phyloP scores from a whole-genome alignment of 2,797 vertebrate genomes.

The Halcyon badia region DNA sequence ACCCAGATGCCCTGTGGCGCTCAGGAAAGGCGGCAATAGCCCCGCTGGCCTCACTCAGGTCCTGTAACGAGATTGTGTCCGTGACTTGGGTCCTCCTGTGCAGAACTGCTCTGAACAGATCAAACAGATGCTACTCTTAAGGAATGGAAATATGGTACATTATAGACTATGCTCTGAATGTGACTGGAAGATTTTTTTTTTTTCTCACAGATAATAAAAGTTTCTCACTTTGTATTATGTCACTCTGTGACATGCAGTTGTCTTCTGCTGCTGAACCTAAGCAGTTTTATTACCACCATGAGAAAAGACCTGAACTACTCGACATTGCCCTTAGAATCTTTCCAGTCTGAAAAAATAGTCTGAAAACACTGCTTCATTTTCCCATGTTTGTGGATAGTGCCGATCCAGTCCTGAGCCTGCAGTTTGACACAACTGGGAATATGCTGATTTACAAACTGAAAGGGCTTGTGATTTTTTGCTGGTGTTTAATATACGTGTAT shows the following conservation, averaged over 20 bases:
- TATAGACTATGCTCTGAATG: slow-evolving; percentile 39
- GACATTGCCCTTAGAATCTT: not conserved
- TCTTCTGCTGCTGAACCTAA: slow-evolving; percentile 43
- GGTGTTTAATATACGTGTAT: not conserved
- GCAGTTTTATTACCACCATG: not conserved
- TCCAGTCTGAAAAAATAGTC: not conserved
- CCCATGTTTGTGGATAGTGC: not conserved
- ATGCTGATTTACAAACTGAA: not conserved
- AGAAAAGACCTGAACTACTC: slow-evolving; percentile 19
- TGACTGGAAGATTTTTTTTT: slow-evolving; percentile 6
- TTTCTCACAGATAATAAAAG: slow-evolving; percentile 6
- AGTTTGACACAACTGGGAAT: not conserved
- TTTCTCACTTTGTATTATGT: slow-evolving; percentile 42
- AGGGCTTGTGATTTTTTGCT: not conserved
- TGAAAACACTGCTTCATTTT: not conserved
- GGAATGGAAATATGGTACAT: not conserved
- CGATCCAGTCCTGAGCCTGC: not conserved
- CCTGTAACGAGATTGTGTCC: not conserved
- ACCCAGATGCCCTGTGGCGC: not conserved
- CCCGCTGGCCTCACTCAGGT: not conserved
- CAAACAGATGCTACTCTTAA: slow-evolving; percentile 11
- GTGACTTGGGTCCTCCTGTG: slow-evolving; percentile 6
- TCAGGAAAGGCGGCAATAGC: not conserved
- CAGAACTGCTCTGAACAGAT: slow-evolving; percentile 17
- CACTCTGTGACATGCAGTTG: not conserved